These are phyloP conservation scores for Atherinomorus stipes DNA, from an alignment of 2,113 vertebrate species.

Conservation along the genomic window DNA sequence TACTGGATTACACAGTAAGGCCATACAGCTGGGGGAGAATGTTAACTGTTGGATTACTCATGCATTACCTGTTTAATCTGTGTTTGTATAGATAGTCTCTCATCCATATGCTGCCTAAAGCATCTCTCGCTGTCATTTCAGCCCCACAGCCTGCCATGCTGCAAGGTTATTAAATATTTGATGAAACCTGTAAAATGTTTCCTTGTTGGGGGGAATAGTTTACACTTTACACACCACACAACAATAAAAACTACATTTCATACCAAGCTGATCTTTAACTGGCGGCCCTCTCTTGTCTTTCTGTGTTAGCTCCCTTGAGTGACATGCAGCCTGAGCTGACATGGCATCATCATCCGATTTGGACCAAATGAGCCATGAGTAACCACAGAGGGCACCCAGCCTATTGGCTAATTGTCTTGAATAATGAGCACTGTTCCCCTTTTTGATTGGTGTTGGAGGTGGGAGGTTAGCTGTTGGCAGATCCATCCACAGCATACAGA, in stretches of 20 bases:
- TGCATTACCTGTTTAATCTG: slow-evolving; percentile 52
- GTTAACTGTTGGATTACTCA: slow-evolving; percentile 67
- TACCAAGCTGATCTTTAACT: slow-evolving; percentile 27
- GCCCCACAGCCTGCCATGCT: slow-evolving; percentile 4
- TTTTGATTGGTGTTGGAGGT: slow-evolving; percentile 61
- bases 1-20: slow-evolving; percentile 27
- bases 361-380: slow-evolving; percentile 72
- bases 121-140: slow-evolving; percentile 15
- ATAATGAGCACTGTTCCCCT: slow-evolving; percentile 59
- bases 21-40: slow-evolving; percentile 35
- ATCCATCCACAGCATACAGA: slow-evolving; percentile 12
- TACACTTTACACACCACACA: not conserved
- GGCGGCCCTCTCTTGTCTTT: slow-evolving; percentile 18
- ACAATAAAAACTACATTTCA: slow-evolving; percentile 7
- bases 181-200: slow-evolving; percentile 18
- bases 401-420: slow-evolving; percentile 76
- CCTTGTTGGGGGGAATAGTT: not conserved
- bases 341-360: slow-evolving; percentile 69
- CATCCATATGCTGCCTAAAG: slow-evolving; percentile 3
- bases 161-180: slow-evolving; percentile 11
- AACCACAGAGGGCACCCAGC: slow-evolving; percentile 55
- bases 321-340: slow-evolving; percentile 66
- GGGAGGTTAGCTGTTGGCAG: slow-evolving; percentile 51
- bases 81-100: not conserved
- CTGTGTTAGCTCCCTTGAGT: slow-evolving; percentile 55